Percentiles rank a stretch among this genome's conserved stretches.
Evolutionary conservation across 2,113 vertebrate species (phyloP).

Genomic region (Lichenostomus cassidix): DNA sequence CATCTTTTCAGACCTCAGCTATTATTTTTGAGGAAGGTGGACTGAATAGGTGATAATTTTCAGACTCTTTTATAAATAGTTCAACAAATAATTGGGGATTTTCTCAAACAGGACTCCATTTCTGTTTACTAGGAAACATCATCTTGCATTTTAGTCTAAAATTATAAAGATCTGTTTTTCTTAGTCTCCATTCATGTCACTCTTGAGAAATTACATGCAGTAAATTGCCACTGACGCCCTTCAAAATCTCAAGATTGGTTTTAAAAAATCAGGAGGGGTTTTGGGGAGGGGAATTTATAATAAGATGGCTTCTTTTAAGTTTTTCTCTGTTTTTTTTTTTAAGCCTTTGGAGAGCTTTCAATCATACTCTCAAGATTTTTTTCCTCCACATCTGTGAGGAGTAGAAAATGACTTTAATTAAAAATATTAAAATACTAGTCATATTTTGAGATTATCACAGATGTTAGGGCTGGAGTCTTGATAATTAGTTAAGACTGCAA

Average conservation of each 20-base stretch:
- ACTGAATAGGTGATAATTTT: conserved; percentile 18
- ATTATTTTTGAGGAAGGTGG: conserved; percentile 26
- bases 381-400: not conserved
- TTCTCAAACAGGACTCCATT: not conserved
- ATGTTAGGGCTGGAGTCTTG: not conserved
- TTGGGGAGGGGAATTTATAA: not conserved
- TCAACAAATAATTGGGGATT: conserved; percentile 30
- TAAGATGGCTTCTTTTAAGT: not conserved
- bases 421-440: not conserved
- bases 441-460: not conserved
- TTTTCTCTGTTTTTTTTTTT: not conserved
- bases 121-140: not conserved
- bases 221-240: not conserved
- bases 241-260: not conserved
- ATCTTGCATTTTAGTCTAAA: conserved; percentile 5
- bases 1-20: conserved; percentile 17
- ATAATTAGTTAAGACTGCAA: not conserved
- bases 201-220: not conserved
- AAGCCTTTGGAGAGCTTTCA: conserved; percentile 24
- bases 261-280: not conserved
- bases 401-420: not conserved
- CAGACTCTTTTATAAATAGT: not conserved
- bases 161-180: not conserved
- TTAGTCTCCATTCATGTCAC: not conserved
- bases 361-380: not conserved